These are phyloP conservation scores for Acromyrmex heyeri DNA, from an alignment of 1,140 invertebrate species.

Conservation along the genomic window DNA sequence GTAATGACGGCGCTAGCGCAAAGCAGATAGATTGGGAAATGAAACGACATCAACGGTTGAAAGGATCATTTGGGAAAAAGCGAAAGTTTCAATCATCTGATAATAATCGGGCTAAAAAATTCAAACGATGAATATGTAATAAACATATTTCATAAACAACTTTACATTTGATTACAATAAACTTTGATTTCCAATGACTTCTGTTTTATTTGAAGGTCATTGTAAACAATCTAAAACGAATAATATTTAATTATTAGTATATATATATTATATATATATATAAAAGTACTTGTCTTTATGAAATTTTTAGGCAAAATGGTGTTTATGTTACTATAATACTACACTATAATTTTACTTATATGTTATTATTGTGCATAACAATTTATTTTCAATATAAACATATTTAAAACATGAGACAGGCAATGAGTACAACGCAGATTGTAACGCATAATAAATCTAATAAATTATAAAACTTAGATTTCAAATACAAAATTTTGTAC, in stretches of 20 bases:
- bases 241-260: neutral
- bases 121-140: conserved; percentile 66
- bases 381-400: neutral
- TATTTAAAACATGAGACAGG: too few species aligned
- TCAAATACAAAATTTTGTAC: too few species aligned
- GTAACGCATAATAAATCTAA: too few species aligned
- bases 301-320: too few species aligned
- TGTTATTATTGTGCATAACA: neutral
- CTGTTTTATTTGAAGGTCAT: neutral
- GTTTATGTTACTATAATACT: too few species aligned
- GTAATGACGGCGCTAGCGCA: conserved; percentile 89
- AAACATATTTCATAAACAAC: conserved; percentile 39
- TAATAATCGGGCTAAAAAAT: conserved; percentile 74
- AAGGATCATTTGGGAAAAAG: conserved; percentile 71
- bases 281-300: neutral
- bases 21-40: conserved; percentile 91
- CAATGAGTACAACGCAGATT: too few species aligned
- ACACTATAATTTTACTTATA: neutral
- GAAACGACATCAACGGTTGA: conserved; percentile 84
- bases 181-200: neutral
- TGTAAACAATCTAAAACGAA: neutral
- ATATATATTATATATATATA: neutral
- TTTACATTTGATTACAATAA: conserved; percentile 38
- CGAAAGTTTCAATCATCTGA: conserved; percentile 57
- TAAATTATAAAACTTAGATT: too few species aligned